Evolutionary conservation across 2,797 vertebrate species (phyloP).

Genomic region (Phoeniculus purpureus): DNA sequence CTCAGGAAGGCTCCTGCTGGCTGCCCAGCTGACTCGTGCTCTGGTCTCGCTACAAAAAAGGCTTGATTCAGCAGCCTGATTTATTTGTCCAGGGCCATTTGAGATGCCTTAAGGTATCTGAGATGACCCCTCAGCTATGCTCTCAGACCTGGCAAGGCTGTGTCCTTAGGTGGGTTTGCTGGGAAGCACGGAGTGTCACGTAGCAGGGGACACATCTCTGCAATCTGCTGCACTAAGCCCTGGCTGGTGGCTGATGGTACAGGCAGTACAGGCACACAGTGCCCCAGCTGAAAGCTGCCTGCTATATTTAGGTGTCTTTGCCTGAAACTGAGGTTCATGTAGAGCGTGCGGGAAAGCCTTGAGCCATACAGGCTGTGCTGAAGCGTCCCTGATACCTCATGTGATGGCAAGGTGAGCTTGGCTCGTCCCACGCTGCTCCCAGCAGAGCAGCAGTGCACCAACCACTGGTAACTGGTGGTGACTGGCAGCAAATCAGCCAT

Average conservation of each 20-base stretch:
- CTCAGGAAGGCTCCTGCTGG: not conserved
- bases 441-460: not conserved
- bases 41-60: not conserved
- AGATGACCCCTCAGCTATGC: not conserved
- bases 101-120: slow-evolving; percentile 39
- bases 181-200: not conserved
- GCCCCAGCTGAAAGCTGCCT: not conserved
- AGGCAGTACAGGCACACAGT: not conserved
- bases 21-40: not conserved
- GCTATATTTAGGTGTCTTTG: slow-evolving; percentile 34
- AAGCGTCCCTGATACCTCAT: not conserved
- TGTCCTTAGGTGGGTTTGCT: not conserved
- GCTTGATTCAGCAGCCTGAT: not conserved
- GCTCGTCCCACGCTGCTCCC: accelerated
- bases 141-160: not conserved
- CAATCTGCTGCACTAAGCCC: not conserved
- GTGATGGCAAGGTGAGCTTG: not conserved
- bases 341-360: not conserved
- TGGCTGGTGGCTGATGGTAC: not conserved
- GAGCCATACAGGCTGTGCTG: not conserved
- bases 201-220: not conserved
- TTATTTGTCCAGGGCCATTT: not conserved
- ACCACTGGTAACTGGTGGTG: not conserved
- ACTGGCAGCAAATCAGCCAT: not conserved
- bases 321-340: not conserved